Conservation (phyloP, 2,888 invertebrate genomes). For the Andrena hattorfiana region DNA sequence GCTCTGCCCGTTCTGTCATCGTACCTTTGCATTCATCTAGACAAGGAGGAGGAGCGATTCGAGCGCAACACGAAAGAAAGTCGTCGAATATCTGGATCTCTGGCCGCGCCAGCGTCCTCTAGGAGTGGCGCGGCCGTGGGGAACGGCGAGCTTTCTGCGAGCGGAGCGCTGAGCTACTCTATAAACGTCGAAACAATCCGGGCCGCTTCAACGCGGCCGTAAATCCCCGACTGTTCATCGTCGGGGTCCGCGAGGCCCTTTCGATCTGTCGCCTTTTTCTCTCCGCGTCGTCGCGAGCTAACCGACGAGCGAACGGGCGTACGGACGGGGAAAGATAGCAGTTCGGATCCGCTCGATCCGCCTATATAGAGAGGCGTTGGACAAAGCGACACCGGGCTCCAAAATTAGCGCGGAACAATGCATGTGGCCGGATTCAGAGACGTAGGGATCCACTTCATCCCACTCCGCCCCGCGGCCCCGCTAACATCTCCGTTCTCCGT, state of each 20-base stretch:
- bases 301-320: not conserved
- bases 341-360: conserved; percentile 71
- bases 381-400: conserved; percentile 81
- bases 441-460: conserved; percentile 68
- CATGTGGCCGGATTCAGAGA: conserved; percentile 81
- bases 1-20: no score
- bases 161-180: conserved; percentile 29
- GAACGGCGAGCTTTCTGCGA: conserved; percentile 1
- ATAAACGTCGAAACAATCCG: conserved; percentile 59
- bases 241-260: conserved; percentile 51
- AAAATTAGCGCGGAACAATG: conserved; percentile 84
- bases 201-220: conserved; percentile 50
- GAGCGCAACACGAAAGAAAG: no score
- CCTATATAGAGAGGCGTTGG: conserved; percentile 74
- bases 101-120: not conserved
- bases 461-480: not conserved
- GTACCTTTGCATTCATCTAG: no score
- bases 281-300: conserved; percentile 19
- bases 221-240: conserved; percentile 57
- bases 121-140: conserved; percentile 36
- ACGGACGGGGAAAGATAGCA: conserved; percentile 56
- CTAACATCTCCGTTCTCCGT: conserved; percentile 24
- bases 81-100: no score
- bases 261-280: conserved; percentile 57
- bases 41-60: no score